Conservation (phyloP, 2,888 invertebrate species). For the Tipula lateralis region DNA sequence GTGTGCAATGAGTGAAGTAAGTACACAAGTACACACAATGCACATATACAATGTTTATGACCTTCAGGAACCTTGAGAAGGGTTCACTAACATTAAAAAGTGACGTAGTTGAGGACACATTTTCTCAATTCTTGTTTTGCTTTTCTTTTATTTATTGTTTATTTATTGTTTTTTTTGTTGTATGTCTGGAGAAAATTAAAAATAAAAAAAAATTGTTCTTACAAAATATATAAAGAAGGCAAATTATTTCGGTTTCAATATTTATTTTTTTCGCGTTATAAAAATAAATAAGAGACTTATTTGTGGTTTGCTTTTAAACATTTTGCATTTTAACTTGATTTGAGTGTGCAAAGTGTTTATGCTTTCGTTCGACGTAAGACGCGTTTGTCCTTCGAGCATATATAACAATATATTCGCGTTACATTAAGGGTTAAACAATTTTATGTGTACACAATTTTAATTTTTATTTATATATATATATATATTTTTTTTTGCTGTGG, state of each 20-base stretch:
- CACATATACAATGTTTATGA: conserved; percentile 28
- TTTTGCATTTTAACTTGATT: background rate
- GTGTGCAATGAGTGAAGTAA: conserved; percentile 25
- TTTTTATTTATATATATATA: background rate
- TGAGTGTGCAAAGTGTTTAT: background rate
- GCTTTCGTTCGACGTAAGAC: background rate
- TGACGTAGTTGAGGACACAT: conserved; percentile 30
- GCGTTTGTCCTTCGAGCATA: background rate
- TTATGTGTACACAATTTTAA: background rate
- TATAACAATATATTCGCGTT: background rate
- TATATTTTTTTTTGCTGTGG: background rate
- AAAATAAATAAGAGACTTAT: background rate
- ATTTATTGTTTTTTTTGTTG: conserved; percentile 16
- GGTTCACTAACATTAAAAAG: conserved; percentile 30
- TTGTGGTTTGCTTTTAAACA: background rate
- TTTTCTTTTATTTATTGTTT: background rate
- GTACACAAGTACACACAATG: conserved; percentile 26
- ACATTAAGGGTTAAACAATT: background rate
- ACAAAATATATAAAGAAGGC: background rate
- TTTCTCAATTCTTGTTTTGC: conserved; percentile 6
- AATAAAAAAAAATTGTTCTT: background rate
- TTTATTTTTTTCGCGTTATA: background rate
- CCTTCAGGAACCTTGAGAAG: conserved; percentile 31
- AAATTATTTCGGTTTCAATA: conserved; percentile 12
- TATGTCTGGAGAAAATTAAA: conserved; percentile 28